Conservation (phyloP, 2,888 invertebrate species). For the Strigamia crassipes region DNA sequence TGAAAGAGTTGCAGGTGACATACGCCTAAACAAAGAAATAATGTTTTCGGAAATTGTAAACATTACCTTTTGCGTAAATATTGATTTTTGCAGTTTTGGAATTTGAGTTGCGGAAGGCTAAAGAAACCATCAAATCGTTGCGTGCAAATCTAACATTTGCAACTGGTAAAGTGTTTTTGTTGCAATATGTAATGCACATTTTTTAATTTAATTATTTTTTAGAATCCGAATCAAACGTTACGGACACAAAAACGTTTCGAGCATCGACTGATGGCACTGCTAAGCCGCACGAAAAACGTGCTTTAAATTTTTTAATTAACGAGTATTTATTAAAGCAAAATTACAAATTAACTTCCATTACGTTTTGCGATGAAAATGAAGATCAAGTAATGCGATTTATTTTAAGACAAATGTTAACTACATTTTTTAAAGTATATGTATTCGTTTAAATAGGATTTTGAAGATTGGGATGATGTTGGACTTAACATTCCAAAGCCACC, state of each 20-base stretch:
- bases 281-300: constrained; percentile 80
- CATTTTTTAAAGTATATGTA: constrained; percentile 38
- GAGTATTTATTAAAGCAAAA: constrained; percentile 78
- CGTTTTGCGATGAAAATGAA: constrained; percentile 89
- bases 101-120: constrained; percentile 84
- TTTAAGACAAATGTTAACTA: background rate
- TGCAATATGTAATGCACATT: background rate
- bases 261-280: constrained; percentile 61
- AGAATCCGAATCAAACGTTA: constrained; percentile 52
- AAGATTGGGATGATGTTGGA: constrained; percentile 91
- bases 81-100: constrained; percentile 68
- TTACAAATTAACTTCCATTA: constrained; percentile 84
- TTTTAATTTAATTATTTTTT: constrained; percentile 19
- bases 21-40: background rate
- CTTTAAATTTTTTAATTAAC: constrained; percentile 83
- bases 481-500: constrained; percentile 81
- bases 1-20: constrained; percentile 70
- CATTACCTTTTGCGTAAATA: background rate
- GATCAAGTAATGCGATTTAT: constrained; percentile 67
- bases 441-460: constrained; percentile 68
- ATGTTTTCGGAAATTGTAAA: constrained; percentile 4
- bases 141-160: constrained; percentile 74
- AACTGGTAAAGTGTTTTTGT: constrained; percentile 54
- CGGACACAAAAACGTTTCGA: constrained; percentile 45
- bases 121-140: constrained; percentile 80